Evolutionary conservation across 2,888 invertebrate species (phyloP).

Genomic region (Dione juno): DNA sequence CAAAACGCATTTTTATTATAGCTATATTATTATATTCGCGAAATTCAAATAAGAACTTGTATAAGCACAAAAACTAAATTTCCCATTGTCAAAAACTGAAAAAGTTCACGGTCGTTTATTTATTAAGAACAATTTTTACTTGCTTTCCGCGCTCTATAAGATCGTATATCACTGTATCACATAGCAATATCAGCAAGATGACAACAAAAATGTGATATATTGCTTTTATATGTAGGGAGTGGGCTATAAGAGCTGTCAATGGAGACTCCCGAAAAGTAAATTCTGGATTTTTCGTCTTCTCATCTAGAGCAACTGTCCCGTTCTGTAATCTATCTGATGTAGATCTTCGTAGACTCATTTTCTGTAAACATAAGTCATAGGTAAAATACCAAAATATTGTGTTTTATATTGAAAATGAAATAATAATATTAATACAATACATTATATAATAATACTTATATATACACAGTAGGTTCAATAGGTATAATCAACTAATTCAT

Average conservation of each 20-base stretch:
- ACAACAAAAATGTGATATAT: slow-evolving; percentile 94
- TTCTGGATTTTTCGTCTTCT: slow-evolving; percentile 55
- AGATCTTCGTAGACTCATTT: slow-evolving; percentile 49
- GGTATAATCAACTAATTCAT: no score
- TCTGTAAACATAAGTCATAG: not conserved
- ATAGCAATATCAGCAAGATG: slow-evolving; percentile 87
- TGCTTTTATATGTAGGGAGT: slow-evolving; percentile 89
- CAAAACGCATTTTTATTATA: no score
- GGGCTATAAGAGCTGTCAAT: slow-evolving; percentile 90
- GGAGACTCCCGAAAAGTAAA: slow-evolving; percentile 90
- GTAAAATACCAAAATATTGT: slow-evolving; percentile 28
- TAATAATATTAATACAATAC: no score
- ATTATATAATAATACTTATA: no score
- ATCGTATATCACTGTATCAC: slow-evolving; percentile 89
- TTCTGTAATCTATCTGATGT: slow-evolving; percentile 50
- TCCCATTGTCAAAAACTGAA: slow-evolving; percentile 3
- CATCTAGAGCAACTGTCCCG: slow-evolving; percentile 51
- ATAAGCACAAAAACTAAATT: not conserved
- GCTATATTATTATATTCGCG: not conserved
- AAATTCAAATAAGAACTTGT: not conserved
- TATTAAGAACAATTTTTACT: slow-evolving; percentile 62
- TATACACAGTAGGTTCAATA: not conserved
- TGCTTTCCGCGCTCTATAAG: slow-evolving; percentile 89
- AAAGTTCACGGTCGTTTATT: not conserved
- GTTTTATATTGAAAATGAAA: not conserved